Conservation (phyloP, 2,797 vertebrate species). For the Onychomys leucogaster region DNA sequence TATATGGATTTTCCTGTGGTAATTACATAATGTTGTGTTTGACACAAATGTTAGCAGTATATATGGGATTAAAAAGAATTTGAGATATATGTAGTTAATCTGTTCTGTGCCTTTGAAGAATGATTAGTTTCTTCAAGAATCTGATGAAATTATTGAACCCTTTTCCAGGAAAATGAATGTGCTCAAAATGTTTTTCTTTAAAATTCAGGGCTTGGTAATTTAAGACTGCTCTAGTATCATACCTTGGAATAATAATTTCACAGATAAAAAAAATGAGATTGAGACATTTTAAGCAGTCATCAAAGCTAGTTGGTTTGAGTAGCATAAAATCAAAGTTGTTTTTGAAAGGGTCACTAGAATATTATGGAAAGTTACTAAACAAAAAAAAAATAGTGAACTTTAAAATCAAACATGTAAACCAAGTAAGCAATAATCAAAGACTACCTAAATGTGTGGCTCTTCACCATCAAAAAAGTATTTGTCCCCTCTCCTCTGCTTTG, state of each 20-base stretch:
- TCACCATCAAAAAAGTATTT: not conserved
- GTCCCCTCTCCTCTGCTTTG: not conserved
- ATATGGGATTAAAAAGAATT: not conserved
- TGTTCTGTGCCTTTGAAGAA: not conserved
- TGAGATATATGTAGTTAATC: not conserved
- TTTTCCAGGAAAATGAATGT: not conserved
- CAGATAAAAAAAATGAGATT: conserved; percentile 14
- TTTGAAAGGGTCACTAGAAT: not conserved
- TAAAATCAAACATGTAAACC: not conserved
- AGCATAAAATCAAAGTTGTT: not conserved
- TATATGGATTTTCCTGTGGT: not conserved
- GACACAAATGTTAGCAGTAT: not conserved
- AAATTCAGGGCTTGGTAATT: not conserved
- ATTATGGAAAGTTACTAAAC: not conserved
- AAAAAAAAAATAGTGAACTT: not conserved
- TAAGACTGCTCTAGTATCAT: not conserved
- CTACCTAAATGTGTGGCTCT: not conserved
- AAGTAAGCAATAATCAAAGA: not conserved
- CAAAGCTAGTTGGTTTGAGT: not conserved
- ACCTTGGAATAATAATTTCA: not conserved
- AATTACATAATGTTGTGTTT: not conserved
- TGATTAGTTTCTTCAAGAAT: not conserved
- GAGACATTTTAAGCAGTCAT: not conserved
- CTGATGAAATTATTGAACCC: not conserved
- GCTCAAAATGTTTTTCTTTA: not conserved